Evolutionary conservation across 2,113 vertebrate genomes (phyloP), one percentile per base, ranked within the genome.

Genomic region (Corythoichthys haematopterus): DNA sequence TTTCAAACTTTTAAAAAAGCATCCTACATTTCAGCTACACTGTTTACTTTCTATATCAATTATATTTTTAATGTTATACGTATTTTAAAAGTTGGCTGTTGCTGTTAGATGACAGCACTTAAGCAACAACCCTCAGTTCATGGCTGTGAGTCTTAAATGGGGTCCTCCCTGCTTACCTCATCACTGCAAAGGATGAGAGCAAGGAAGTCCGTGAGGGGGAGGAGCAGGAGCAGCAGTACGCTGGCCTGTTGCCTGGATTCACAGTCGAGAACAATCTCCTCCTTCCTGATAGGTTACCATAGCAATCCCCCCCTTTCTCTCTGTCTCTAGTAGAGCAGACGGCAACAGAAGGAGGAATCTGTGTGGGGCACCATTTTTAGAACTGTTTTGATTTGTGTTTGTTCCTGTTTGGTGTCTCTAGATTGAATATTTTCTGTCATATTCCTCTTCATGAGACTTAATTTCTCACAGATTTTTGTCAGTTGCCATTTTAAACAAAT

Each of bases 261-360:
- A 45, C 70, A 58, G 56, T 55, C 35, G 68, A 72, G 72, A 77
- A 71, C n/a, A 65, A 75, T 72, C 69, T 82, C 73, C 69, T 80
- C 78, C 64, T 65, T 46, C 48, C 61, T 72, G 50, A 66, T 64
- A 16, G 66, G 87, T 88, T 89, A 71, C 89, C 63, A 89, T 88
- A 78, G 81, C 73, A 89, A 89, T 85, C 36, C 38, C 74, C 73
- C 60, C 66, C 43, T 15, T 57, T 36, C 33, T 64, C 58, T 71
- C 64, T 51, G 48, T 66, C 0, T 59, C 65, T 72, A 45, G 74
- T 80, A n/a, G 20, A 76, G 74, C 77, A 75, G 65, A 77, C 37
- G 36, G 65, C 56, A 46, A 78, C 66, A 79, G 71, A 80, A 65
- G 57, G 59, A 78, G 69, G 69, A 35, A 12, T 12, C 64, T 52